phyloP scores from a whole-genome alignment of 2,113 vertebrate species.

The Hystrix brachyura region DNA sequence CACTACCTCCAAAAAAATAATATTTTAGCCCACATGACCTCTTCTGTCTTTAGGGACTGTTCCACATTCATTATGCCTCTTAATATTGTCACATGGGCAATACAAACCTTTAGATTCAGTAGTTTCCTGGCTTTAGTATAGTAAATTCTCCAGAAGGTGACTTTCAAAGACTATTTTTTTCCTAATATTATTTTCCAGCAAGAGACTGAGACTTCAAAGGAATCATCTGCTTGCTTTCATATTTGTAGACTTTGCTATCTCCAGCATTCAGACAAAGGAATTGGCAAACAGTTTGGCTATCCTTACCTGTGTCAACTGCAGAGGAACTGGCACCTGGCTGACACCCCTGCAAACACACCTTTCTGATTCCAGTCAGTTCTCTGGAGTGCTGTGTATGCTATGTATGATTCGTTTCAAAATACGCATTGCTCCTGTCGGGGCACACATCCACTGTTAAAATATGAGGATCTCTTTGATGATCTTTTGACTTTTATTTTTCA shows the following conservation, averaged over 20 bases:
- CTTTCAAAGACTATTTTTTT: not conserved
- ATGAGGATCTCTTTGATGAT: not conserved
- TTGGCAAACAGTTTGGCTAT: not conserved
- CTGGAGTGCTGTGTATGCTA: not conserved
- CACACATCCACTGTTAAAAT: not conserved
- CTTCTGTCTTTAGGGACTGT: not conserved
- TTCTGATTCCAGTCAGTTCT: not conserved
- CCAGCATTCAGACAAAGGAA: not conserved
- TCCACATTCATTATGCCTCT: not conserved
- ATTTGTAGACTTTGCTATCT: slow-evolving; percentile 3
- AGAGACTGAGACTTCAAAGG: not conserved
- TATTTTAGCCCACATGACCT: not conserved
- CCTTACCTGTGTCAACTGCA: not conserved
- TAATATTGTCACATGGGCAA: not conserved
- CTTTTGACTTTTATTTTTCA: slow-evolving; percentile 16
- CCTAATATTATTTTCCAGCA: slow-evolving; percentile 22
- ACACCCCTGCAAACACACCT: not conserved
- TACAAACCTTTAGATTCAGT: not conserved
- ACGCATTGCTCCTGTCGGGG: not conserved
- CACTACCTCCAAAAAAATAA: not conserved
- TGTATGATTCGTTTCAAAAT: not conserved
- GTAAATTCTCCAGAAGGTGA: not conserved
- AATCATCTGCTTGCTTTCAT: not conserved
- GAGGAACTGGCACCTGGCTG: not conserved
- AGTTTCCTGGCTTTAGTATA: not conserved